A percentile compares a stretch with the other conserved stretches of the same genome.
Evolutionary conservation across 2,113 vertebrate species (phyloP).

Genomic region (Aramus guarauna): DNA sequence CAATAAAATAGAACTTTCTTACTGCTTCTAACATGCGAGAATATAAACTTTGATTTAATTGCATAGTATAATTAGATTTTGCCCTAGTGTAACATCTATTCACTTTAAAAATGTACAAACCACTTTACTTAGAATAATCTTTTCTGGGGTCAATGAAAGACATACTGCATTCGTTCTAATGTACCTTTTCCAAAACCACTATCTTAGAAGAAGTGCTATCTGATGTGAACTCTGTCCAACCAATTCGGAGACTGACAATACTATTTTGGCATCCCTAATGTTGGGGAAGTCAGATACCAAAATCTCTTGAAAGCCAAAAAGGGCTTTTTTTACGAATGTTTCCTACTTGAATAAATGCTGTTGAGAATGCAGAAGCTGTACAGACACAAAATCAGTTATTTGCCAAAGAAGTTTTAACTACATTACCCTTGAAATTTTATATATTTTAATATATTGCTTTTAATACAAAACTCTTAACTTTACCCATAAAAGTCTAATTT

Average conservation of each 20-base stretch:
- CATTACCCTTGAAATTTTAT: conserved; percentile 19
- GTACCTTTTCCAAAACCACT: background rate
- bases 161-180: rapidly evolving
- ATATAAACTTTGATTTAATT: background rate
- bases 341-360: background rate
- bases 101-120: background rate
- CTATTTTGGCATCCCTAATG: background rate
- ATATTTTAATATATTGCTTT: conserved; percentile 19
- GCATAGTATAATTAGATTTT: background rate
- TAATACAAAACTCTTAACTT: conserved; percentile 24
- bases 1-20: background rate
- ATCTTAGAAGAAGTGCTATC: background rate
- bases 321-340: background rate
- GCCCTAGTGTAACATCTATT: background rate
- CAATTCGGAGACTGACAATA: background rate
- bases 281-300: background rate
- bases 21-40: background rate
- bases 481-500: conserved; percentile 42
- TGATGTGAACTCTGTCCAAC: background rate
- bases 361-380: background rate
- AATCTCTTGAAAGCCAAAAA: background rate
- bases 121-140: background rate
- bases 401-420: background rate
- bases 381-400: background rate
- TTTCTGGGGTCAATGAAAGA: background rate